Evolutionary conservation across 2,888 invertebrate genomes (phyloP), one percentile per base, ranked within the genome.

Genomic region (Drosophila phalerata): DNA sequence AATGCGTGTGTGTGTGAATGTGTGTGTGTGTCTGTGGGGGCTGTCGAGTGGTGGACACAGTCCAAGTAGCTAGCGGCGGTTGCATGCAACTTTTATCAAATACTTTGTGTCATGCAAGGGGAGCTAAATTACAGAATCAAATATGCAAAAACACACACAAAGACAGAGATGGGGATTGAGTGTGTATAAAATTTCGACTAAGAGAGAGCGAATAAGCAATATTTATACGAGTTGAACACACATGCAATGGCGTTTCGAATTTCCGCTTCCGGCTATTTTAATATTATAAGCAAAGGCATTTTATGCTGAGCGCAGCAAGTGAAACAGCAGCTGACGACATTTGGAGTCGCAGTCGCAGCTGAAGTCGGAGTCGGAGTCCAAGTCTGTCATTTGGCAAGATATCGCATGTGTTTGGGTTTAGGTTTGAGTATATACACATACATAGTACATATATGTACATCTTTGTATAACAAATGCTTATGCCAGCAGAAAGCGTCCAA

Each of bases 241-340:
- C 73, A 60, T 73, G 84, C 86, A 86, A 71, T 78, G 79, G 81
- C 85, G 89, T 81, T 84, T 84, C 76, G 87, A 86, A 88, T 88
- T 86, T 85, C 87, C 85, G 89, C 89, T 85, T 88, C 89, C 89
- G 89, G 89, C 74, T 74, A 86, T 85, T 85, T 85, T 83, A 88
- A 86, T 88, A 85, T 88, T 88, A 85, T 77, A 83, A 85, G 86
- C 87, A 78, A 84, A 73, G 88, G 84, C 77, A 84, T 84, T 88
- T 88, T 88, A 57, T 88, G 84, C 88, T 83, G 83, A 83, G 69
- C 81, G 58, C 77, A 69, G 77, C 72, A 76, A 75, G 69, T 72
- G 64, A 69, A 76, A 75, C 77, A 75, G 79, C 75, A 79, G 79
- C 75, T 60, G 76, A 49, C 73, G 73, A 49, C 56, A 47, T 28